These are phyloP conservation scores for Drosophila lacertosa DNA, from an alignment of 1,140 invertebrate genomes.

Conservation along the genomic window DNA sequence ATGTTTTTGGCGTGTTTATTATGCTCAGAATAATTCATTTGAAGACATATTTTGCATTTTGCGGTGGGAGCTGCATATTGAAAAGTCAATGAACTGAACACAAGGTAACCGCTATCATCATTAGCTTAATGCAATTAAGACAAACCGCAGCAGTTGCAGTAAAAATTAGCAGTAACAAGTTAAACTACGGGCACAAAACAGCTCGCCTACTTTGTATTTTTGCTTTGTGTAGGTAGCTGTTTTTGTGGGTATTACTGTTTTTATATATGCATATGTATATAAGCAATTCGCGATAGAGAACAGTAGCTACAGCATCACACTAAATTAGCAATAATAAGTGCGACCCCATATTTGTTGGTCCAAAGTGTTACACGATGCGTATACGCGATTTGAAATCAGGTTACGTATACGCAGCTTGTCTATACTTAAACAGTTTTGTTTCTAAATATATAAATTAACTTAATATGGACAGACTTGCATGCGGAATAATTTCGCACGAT, in stretches of 20 bases:
- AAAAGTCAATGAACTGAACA: constrained; percentile 30
- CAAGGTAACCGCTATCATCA: constrained; percentile 24
- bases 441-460: too few relatives aligned
- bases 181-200: not conserved
- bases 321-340: constrained; percentile 3
- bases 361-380: not conserved
- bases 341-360: not conserved
- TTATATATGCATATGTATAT: too few relatives aligned
- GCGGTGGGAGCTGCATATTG: not conserved
- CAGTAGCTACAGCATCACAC: not conserved
- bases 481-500: too few relatives aligned
- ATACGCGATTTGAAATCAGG: not conserved
- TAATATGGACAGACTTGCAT: too few relatives aligned
- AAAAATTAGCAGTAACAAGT: not conserved
- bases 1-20: not conserved
- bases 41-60: not conserved
- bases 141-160: not conserved
- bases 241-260: not conserved
- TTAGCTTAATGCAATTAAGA: constrained; percentile 18
- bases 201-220: not conserved
- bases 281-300: not conserved
- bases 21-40: not conserved
- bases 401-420: constrained; percentile 17
- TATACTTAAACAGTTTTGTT: not conserved
- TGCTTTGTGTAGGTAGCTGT: constrained; percentile 8